A percentile compares a stretch with the other conserved stretches of the same genome.
Evolutionary conservation across 2,888 invertebrate species (phyloP).

Genomic region (Eulithis testata): DNA sequence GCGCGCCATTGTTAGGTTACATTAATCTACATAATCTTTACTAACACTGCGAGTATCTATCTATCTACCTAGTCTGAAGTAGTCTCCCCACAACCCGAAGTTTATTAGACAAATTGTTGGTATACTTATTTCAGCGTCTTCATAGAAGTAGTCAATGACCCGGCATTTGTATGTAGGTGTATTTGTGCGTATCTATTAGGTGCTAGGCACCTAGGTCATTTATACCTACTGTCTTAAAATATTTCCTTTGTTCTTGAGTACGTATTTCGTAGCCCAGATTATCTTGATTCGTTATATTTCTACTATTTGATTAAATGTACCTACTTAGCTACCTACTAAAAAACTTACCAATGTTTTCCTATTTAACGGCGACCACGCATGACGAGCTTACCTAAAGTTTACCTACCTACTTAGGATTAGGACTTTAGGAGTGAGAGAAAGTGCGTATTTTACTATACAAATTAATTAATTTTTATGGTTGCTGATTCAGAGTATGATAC

Average conservation of each 20-base stretch:
- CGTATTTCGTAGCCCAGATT: not conserved
- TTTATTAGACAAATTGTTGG: conserved; percentile 48
- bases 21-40: not conserved
- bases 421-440: not conserved
- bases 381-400: not conserved
- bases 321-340: not conserved
- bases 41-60: conserved; percentile 9
- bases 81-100: conserved; percentile 39
- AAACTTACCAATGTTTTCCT: conserved; percentile 14
- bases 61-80: conserved; percentile 40
- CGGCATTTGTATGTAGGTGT: conserved; percentile 77
- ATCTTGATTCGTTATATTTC: not conserved
- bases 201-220: not conserved
- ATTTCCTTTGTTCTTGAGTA: conserved; percentile 63
- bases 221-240: conserved; percentile 1
- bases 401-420: not conserved
- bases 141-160: conserved; percentile 76
- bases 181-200: conserved; percentile 46
- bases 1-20: conserved; percentile 57
- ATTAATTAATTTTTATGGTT: conserved; percentile 36
- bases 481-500: conserved; percentile 54
- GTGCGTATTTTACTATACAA: conserved; percentile 17
- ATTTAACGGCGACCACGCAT: conserved; percentile 15
- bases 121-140: conserved; percentile 55
- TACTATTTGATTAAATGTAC: not conserved